Evolutionary conservation across 2,888 invertebrate species (phyloP).

Genomic region (Euphydryas editha): DNA sequence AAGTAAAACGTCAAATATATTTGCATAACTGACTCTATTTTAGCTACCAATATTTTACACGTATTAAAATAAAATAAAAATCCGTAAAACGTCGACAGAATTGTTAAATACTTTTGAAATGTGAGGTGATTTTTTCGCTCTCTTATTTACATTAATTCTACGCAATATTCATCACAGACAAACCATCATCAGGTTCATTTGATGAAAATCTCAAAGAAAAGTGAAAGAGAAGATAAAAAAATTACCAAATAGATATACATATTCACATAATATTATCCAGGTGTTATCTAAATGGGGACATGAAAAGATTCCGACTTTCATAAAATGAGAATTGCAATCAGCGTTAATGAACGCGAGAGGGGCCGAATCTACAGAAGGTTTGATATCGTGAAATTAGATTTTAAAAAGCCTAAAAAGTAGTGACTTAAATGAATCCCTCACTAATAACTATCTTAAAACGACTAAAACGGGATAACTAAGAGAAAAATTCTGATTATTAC

Average conservation of each 20-base stretch:
- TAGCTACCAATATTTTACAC: neutral
- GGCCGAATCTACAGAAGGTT: slow-evolving; percentile 46
- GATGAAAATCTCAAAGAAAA: slow-evolving; percentile 4
- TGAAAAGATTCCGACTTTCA: slow-evolving; percentile 36
- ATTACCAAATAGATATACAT: slow-evolving; percentile 3
- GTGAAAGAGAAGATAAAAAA: neutral
- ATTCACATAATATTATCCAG: slow-evolving; percentile 19
- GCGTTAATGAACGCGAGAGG: slow-evolving; percentile 59
- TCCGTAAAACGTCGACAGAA: neutral
- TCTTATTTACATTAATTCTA: neutral
- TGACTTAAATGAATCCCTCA: slow-evolving; percentile 45
- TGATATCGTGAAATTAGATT: slow-evolving; percentile 58
- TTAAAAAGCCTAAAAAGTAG: slow-evolving; percentile 46
- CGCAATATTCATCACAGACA: neutral
- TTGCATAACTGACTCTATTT: neutral
- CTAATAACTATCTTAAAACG: slow-evolving; percentile 42
- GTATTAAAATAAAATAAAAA: slow-evolving; percentile 1
- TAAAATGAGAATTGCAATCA: slow-evolving; percentile 60
- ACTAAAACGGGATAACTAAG: neutral
- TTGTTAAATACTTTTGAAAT: neutral
- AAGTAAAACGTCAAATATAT: neutral
- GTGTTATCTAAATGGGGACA: slow-evolving; percentile 28
- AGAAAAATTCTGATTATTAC: too few relatives aligned
- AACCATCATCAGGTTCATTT: neutral
- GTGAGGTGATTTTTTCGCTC: neutral